Conservation (phyloP, 2,113 vertebrate genomes). For the Cavia aperea region DNA sequence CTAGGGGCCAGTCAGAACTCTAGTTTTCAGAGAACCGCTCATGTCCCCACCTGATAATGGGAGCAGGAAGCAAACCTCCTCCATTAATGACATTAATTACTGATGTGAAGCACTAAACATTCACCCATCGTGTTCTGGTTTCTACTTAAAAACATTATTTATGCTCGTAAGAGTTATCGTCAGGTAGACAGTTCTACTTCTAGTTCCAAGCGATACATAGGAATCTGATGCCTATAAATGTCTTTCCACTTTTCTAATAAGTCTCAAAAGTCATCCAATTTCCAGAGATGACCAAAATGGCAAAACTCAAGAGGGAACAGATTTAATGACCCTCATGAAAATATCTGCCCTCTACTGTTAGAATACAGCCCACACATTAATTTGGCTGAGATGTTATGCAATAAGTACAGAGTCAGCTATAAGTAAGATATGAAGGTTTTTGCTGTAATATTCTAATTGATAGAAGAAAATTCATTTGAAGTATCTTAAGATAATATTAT, state of each 20-base stretch:
- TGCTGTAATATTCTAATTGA: background rate
- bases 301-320: constrained; percentile 46
- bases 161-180: constrained; percentile 56
- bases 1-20: background rate
- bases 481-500: background rate
- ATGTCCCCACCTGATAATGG: background rate
- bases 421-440: background rate
- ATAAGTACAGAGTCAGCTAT: background rate
- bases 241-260: constrained; percentile 51
- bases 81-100: background rate
- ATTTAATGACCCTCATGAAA: constrained; percentile 28
- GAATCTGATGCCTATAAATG: constrained; percentile 37
- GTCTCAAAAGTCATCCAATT: constrained; percentile 53
- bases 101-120: background rate
- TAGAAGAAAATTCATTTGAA: background rate
- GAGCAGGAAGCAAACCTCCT: background rate
- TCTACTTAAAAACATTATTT: constrained; percentile 46
- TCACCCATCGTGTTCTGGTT: background rate
- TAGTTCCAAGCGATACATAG: background rate
- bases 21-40: background rate
- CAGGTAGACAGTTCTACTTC: constrained; percentile 65
- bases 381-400: background rate
- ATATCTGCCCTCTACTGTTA: constrained; percentile 43
- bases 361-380: background rate
- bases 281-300: constrained; percentile 31